Evolutionary conservation across 2,797 vertebrate species (phyloP).

Genomic region (Notoglanidium macrostoma): DNA sequence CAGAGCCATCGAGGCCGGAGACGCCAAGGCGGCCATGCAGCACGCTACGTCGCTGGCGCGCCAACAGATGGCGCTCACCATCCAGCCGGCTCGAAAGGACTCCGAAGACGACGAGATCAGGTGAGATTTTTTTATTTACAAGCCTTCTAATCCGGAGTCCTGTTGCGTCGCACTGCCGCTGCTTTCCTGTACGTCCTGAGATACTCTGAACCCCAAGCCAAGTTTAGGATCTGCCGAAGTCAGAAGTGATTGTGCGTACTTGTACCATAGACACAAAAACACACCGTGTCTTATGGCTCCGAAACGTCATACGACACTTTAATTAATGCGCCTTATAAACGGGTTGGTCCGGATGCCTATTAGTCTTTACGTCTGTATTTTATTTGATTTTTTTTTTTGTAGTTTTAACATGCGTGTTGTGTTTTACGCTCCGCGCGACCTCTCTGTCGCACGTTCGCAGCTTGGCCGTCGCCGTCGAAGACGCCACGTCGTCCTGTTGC

Average conservation of each 20-base stretch:
- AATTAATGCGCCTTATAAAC: not conserved
- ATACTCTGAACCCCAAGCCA: too few species aligned
- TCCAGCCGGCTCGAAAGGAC: slow-evolving; percentile 77
- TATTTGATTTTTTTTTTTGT: too few species aligned
- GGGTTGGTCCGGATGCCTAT: too few species aligned
- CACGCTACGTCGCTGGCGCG: slow-evolving; percentile 78
- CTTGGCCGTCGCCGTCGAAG: slow-evolving; percentile 88
- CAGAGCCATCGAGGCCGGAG: slow-evolving; percentile 80
- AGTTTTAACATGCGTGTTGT: not conserved
- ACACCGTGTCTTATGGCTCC: not conserved
- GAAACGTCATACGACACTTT: not conserved
- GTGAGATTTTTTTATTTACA: slow-evolving; percentile 66
- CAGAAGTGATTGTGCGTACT: not conserved
- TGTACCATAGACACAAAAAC: not conserved
- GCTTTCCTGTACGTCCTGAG: not conserved
- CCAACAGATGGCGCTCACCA: slow-evolving; percentile 73
- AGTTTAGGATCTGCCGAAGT: too few species aligned
- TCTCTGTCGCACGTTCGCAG: slow-evolving; percentile 64
- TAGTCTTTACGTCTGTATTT: too few species aligned
- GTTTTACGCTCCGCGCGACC: too few species aligned
- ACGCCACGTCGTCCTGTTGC: slow-evolving; percentile 83
- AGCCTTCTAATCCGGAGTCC: not conserved
- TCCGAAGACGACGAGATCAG: slow-evolving; percentile 79
- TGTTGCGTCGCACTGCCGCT: not conserved
- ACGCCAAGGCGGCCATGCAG: slow-evolving; percentile 75